phyloP scores from a whole-genome alignment of 2,888 invertebrate genomes.

The Drosophila yooni region DNA sequence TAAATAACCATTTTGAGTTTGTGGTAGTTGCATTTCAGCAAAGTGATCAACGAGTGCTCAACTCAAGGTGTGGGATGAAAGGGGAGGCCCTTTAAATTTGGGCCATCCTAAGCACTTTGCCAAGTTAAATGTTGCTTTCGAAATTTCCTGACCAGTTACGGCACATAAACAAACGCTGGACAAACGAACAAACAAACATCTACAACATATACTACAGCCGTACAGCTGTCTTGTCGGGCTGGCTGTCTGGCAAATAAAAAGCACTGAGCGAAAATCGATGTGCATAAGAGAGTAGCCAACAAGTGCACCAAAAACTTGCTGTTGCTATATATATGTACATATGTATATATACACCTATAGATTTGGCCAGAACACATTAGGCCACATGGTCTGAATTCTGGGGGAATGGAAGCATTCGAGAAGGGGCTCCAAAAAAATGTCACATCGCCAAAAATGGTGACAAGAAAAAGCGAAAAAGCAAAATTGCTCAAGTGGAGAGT shows the following conservation, averaged over 20 bases:
- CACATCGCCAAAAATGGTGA: slow-evolving; percentile 51
- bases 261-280: slow-evolving; percentile 81
- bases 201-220: slow-evolving; percentile 7
- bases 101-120: slow-evolving; percentile 18
- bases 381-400: slow-evolving; percentile 6
- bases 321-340: slow-evolving; percentile 14
- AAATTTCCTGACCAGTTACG: slow-evolving; percentile 69
- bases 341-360: slow-evolving; percentile 6
- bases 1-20: neutral
- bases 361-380: slow-evolving; percentile 9
- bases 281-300: slow-evolving; percentile 79
- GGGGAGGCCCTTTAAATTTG: neutral
- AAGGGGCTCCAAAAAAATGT: slow-evolving; percentile 43
- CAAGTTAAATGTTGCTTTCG: slow-evolving; percentile 71
- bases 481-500: neutral
- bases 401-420: neutral
- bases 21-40: neutral
- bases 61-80: neutral
- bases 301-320: slow-evolving; percentile 58
- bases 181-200: slow-evolving; percentile 51
- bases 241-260: slow-evolving; percentile 72
- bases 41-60: neutral
- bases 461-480: neutral
- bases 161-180: slow-evolving; percentile 73
- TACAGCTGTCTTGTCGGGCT: slow-evolving; percentile 36